Evolutionary conservation across 2,113 vertebrate species (phyloP).

Genomic region (Brachypodius melanocephalos): DNA sequence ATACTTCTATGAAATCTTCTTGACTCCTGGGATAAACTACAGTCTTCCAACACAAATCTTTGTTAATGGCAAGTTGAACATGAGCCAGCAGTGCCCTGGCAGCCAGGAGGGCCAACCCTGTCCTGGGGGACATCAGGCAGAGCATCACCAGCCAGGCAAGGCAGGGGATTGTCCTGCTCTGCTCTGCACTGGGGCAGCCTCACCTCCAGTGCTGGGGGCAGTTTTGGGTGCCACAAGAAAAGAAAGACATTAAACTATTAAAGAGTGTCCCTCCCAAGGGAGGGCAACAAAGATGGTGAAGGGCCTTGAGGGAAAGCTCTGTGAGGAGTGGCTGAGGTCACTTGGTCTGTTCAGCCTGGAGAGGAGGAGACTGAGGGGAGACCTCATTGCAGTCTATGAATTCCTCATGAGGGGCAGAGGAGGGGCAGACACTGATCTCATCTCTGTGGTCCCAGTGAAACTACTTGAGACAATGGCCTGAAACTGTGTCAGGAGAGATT

Average conservation of each 20-base stretch:
- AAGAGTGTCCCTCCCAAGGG: not conserved
- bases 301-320: rapidly evolving
- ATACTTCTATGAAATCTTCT: not conserved
- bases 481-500: not conserved
- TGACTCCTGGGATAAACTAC: not conserved
- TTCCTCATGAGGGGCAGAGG: not conserved
- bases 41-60: not conserved
- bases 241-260: not conserved
- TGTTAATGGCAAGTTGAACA: not conserved
- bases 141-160: rapidly evolving
- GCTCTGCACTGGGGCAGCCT: rapidly evolving
- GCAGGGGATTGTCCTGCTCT: not conserved
- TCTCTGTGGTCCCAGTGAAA: not conserved
- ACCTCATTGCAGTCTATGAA: rapidly evolving
- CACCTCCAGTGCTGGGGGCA: rapidly evolving
- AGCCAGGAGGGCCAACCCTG: rapidly evolving
- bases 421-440: not conserved
- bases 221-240: not conserved
- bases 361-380: not conserved
- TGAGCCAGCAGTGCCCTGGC: not conserved
- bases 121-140: not conserved
- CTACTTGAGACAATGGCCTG: not conserved
- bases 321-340: not conserved
- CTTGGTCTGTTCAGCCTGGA: not conserved
- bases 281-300: not conserved